These are phyloP conservation scores for Cathartes aura DNA, from an alignment of 2,113 vertebrate genomes.

Conservation along the genomic window DNA sequence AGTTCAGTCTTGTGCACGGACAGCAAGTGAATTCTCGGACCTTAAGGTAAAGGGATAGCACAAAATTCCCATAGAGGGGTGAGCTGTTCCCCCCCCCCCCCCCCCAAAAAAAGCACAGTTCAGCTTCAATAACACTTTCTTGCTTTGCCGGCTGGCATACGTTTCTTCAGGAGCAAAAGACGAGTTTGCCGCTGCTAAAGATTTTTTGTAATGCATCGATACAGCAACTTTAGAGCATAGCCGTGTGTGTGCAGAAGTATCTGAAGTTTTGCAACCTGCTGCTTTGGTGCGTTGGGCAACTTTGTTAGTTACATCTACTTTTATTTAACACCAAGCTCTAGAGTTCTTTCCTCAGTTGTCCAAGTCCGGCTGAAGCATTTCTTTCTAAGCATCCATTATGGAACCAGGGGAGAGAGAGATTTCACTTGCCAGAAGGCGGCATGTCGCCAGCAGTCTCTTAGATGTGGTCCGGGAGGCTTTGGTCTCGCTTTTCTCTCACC, in stretches of 20 bases:
- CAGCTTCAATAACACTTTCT: fast-evolving
- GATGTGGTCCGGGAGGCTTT: neutral
- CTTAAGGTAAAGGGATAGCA: neutral
- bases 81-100: neutral
- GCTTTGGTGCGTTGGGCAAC: neutral
- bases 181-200: neutral
- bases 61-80: neutral
- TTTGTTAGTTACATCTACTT: neutral
- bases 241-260: fast-evolving
- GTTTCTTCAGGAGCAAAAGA: neutral
- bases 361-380: neutral
- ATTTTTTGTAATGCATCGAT: neutral
- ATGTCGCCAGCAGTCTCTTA: neutral
- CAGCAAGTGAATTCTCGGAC: neutral
- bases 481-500: neutral
- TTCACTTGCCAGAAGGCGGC: neutral
- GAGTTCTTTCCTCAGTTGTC: neutral
- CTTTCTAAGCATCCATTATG: fast-evolving
- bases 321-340: neutral
- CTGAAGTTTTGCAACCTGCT: neutral
- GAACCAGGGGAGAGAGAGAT: neutral
- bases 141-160: neutral
- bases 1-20: neutral
- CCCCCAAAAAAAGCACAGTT: no score
- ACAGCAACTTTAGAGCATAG: neutral